Evolutionary conservation across 2,888 invertebrate species (phyloP), one percentile per base, ranked within the genome.

Genomic region (Eledona agricola): DNA sequence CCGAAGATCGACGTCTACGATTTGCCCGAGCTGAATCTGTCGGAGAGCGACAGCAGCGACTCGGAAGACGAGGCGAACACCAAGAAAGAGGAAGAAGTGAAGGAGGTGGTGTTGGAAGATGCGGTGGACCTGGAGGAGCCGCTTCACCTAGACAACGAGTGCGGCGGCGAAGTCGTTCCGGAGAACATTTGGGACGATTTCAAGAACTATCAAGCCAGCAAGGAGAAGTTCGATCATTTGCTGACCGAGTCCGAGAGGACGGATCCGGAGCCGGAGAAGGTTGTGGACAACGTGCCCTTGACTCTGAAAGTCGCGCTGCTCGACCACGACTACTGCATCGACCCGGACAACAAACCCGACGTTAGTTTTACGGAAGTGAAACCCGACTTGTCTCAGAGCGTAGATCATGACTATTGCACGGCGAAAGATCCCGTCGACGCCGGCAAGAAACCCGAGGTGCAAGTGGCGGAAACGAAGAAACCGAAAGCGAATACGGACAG

Each of bases 21-120:
- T 77, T 77, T 93, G 43, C 91, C 90, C 1, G 91, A 89, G 1
- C 78, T 91, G 25, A 92, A 92, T 79, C 79, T 93, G 25, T 92
- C 91, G 0, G 92, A 92, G 67, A 90, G 90, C 71, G 92, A 91
- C 64, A 89, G 88, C 57, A 73, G 73, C 35, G 90, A 89, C 57
- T 83, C 77, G 1, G 86, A 83, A 12, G 77, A 74, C 2, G 76
- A 78, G 65, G 40, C 77, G 1, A 62, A 51, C 34, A 34, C 11
- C 4, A 46, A 16, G 11, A 51, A 19, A 29, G 23, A 7, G 11
- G 47, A 47, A 2, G 40, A 31, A 17, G 25, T 9, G 15, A 34
- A 34, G n/a, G 22, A 25, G 25, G 25, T 22, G n/a, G 7, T 42
- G 9, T 22, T 17, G 11, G 45, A 38, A n/a, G 11, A 12, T 2